Evolutionary conservation across 2,888 invertebrate species (phyloP).

Genomic region (Campoplex capitator): DNA sequence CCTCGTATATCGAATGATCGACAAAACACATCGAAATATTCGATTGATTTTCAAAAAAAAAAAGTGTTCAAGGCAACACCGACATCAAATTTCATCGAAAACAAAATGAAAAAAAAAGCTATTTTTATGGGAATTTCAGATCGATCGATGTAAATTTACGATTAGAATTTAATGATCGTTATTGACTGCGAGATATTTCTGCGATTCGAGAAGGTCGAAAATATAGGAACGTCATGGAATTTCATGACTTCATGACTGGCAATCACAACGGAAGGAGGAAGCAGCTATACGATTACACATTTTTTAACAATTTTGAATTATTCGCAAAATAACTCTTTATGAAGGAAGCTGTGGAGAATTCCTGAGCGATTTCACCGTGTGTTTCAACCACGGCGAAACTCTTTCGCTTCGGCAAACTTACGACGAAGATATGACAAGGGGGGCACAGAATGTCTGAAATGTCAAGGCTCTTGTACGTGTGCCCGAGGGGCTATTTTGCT

Average conservation of each 20-base stretch:
- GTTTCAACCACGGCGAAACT: background rate
- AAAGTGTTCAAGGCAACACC: background rate
- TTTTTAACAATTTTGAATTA: background rate
- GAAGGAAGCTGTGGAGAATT: background rate
- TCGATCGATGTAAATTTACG: background rate
- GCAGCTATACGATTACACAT: background rate
- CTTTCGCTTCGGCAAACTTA: conserved; percentile 17
- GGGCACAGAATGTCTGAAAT: conserved; percentile 52
- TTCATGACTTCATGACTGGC: background rate
- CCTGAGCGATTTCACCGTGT: conserved; percentile 13
- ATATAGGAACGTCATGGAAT: background rate
- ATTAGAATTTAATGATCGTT: background rate
- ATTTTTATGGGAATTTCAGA: background rate
- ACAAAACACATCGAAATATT: background rate
- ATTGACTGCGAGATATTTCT: background rate
- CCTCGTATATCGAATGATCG: background rate
- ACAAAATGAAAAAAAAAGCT: background rate
- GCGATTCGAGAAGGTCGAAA: background rate
- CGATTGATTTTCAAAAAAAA: background rate
- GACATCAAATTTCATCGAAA: background rate
- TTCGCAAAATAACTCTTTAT: background rate
- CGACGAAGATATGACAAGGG: conserved; percentile 31
- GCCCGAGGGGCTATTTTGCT: conserved; percentile 57
- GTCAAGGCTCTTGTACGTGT: conserved; percentile 60
- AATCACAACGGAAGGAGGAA: background rate